Percentiles rank a stretch among this genome's conserved stretches.
Conservation (phyloP, 2,888 invertebrate genomes). For the Polydrusus tereticollis region DNA sequence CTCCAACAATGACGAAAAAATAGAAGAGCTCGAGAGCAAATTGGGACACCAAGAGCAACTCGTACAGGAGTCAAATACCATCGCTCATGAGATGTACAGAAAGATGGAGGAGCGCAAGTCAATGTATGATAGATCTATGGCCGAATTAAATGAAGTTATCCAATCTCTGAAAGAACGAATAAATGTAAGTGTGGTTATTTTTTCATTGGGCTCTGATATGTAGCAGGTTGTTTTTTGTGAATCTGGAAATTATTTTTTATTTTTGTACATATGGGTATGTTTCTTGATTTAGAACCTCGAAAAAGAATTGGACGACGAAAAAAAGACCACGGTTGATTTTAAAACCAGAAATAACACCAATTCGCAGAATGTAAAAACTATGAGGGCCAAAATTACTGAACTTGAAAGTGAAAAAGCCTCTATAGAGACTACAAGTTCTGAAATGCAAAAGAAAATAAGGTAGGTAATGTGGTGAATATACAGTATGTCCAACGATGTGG, state of each 20-base stretch:
- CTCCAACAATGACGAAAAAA: conserved; percentile 11
- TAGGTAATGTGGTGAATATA: conserved; percentile 1
- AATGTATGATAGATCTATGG: conserved; percentile 54
- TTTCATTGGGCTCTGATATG: no score
- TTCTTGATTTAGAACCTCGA: conserved; percentile 54
- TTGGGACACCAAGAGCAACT: conserved; percentile 57
- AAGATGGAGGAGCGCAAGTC: conserved; percentile 57
- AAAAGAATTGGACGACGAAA: conserved; percentile 60
- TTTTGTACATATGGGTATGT: not conserved
- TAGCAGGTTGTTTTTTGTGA: not conserved
- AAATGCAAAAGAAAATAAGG: conserved; percentile 60
- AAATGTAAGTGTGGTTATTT: no score
- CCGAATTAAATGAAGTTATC: conserved; percentile 56
- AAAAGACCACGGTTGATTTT: conserved; percentile 53
- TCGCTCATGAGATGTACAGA: conserved; percentile 56
- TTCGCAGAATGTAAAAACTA: conserved; percentile 65
- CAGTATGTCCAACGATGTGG: not conserved
- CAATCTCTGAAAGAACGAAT: conserved; percentile 57
- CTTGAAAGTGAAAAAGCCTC: conserved; percentile 66
- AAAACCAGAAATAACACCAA: conserved; percentile 55
- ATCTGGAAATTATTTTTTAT: not conserved
- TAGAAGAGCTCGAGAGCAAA: conserved; percentile 56
- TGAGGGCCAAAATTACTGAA: conserved; percentile 66
- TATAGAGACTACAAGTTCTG: conserved; percentile 63
- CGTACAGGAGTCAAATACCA: conserved; percentile 51